Evolutionary conservation across 1,140 invertebrate species (phyloP).

Genomic region (Calephelis nemesis): DNA sequence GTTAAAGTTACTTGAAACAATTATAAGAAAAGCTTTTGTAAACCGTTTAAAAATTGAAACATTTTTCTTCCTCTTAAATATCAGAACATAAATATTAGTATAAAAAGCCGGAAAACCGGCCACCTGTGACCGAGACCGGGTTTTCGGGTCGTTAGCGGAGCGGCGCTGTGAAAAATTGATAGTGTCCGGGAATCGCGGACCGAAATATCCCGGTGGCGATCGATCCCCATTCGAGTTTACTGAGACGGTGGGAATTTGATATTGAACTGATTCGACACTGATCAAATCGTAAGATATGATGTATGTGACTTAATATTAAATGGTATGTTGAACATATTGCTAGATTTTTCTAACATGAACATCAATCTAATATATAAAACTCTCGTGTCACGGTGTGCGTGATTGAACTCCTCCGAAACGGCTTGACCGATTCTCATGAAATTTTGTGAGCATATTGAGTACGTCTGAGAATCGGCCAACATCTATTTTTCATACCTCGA

Average conservation of each 20-base stretch:
- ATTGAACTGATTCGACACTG: background rate
- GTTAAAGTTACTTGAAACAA: too few relatives aligned
- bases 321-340: too few relatives aligned
- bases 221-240: background rate
- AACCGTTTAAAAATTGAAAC: background rate
- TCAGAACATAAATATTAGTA: background rate
- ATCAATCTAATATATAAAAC: too few relatives aligned
- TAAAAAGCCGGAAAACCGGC: slow-evolving; percentile 1
- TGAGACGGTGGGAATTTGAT: background rate
- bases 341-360: too few relatives aligned
- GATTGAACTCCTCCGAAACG: too few relatives aligned
- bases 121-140: background rate
- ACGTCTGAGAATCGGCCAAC: too few relatives aligned
- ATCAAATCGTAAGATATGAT: background rate
- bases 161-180: slow-evolving; percentile 20
- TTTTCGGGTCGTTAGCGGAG: background rate
- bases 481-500: too few relatives aligned
- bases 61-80: background rate
- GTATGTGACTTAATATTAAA: too few relatives aligned
- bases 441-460: too few relatives aligned
- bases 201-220: background rate
- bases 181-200: background rate
- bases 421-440: too few relatives aligned
- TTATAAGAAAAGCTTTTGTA: background rate
- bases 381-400: too few relatives aligned